Evolutionary conservation across 2,113 vertebrate species (phyloP).

Genomic region (Dinomys branickii): DNA sequence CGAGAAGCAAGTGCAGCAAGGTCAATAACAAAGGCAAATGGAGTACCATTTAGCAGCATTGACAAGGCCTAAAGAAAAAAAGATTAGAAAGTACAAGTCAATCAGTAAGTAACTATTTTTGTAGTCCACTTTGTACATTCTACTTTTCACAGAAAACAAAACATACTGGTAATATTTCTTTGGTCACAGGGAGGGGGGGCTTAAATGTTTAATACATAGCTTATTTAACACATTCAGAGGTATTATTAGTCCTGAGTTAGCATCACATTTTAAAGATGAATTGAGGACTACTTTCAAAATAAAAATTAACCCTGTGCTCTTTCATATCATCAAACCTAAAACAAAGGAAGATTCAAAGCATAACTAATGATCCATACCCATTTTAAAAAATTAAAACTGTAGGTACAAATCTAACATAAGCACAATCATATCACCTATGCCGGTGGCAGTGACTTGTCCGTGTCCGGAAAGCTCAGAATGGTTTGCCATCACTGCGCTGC

Average conservation of each 20-base stretch:
- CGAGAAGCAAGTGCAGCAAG: constrained; percentile 99
- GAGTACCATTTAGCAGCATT: constrained; percentile 99
- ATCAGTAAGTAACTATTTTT: constrained; percentile 58
- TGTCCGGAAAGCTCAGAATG: background rate
- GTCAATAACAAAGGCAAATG: constrained; percentile 99
- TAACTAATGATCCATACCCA: background rate
- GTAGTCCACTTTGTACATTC: background rate
- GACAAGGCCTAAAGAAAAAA: constrained; percentile 93
- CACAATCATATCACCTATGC: background rate
- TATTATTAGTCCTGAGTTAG: background rate
- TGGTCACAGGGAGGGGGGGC: background rate
- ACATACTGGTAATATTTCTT: constrained; percentile 57
- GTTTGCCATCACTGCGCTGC: background rate
- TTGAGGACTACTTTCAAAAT: constrained; percentile 36
- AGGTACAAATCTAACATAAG: background rate
- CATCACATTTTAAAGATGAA: constrained; percentile 42
- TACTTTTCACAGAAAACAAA: constrained; percentile 42
- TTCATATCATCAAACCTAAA: constrained; percentile 45
- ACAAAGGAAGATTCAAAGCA: constrained; percentile 30
- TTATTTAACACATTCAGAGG: background rate
- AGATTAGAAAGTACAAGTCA: constrained; percentile 77
- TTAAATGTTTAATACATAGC: constrained; percentile 5
- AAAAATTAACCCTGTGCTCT: constrained; percentile 49
- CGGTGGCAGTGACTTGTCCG: background rate
- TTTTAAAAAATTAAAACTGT: background rate